These are phyloP conservation scores for Pterois miles DNA, from an alignment of 2,797 vertebrate species.

Conservation along the genomic window DNA sequence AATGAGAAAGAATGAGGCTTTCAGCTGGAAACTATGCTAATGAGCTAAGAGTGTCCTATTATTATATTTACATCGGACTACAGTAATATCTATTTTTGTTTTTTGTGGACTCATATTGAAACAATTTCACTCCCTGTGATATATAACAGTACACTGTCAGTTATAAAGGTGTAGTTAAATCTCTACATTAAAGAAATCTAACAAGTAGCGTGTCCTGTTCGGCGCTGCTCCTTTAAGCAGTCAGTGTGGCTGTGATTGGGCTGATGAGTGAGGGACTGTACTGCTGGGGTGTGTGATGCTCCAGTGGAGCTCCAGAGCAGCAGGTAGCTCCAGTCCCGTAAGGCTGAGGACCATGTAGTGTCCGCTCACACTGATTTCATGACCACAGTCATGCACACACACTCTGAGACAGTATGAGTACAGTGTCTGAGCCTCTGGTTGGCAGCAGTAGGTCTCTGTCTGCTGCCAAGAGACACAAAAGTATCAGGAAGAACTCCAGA, in stretches of 20 bases:
- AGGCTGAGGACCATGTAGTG: background rate
- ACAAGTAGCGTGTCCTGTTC: background rate
- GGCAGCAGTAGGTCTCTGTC: constrained; percentile 74
- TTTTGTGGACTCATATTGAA: background rate
- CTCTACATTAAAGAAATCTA: background rate
- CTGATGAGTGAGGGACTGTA: constrained; percentile 26
- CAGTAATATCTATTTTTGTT: background rate
- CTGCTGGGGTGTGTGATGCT: constrained; percentile 42
- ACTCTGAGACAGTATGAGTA: constrained; percentile 75
- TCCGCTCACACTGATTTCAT: background rate
- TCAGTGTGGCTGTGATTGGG: constrained; percentile 69
- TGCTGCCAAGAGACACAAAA: constrained; percentile 84
- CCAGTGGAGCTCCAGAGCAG: constrained; percentile 54
- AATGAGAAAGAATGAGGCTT: background rate
- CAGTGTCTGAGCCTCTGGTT: constrained; percentile 68
- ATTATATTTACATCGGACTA: background rate
- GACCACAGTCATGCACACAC: background rate
- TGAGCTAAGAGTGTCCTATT: background rate
- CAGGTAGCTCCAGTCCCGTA: constrained; percentile 38
- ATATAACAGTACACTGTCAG: background rate
- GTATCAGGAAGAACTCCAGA: constrained; percentile 84
- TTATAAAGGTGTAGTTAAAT: background rate
- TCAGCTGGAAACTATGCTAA: background rate
- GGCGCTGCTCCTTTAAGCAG: constrained; percentile 82
- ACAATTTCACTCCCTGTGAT: background rate